Percentiles rank a stretch among this genome's conserved stretches.
Evolutionary conservation across 2,113 vertebrate species (phyloP).

Genomic region (Pristiophorus japonicus): DNA sequence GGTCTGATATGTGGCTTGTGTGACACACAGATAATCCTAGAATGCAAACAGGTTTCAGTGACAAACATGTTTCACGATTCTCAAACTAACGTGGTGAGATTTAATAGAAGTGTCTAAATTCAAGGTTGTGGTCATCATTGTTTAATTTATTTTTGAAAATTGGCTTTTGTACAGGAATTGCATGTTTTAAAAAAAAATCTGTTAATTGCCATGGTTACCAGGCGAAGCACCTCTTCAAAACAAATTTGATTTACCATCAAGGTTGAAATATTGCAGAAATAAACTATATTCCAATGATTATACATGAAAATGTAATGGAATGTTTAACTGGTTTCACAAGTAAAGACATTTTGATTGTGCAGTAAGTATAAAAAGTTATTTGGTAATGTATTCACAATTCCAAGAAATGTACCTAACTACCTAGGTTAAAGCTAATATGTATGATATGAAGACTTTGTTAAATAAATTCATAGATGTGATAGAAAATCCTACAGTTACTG

Average conservation of each 20-base stretch:
- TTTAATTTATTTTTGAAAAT: conserved; percentile 19
- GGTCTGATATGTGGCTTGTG: neutral
- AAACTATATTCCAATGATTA: neutral
- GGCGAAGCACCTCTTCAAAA: neutral
- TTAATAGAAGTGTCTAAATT: neutral
- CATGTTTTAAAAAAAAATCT: neutral
- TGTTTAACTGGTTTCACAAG: neutral
- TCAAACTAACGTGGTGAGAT: neutral
- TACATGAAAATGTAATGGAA: neutral
- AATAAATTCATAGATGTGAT: neutral
- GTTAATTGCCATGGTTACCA: neutral
- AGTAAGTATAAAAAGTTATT: neutral
- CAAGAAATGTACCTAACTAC: neutral
- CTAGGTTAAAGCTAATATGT: neutral
- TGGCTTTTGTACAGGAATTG: conserved; percentile 16
- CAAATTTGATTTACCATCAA: neutral
- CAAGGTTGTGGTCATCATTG: conserved; percentile 13
- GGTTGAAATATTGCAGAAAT: conserved; percentile 19
- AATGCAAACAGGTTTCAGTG: conserved; percentile 14
- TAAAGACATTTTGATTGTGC: neutral
- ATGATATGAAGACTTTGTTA: neutral
- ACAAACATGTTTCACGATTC: neutral
- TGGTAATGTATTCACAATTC: neutral
- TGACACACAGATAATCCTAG: neutral
- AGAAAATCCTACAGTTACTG: neutral